Evolutionary conservation across 2,797 vertebrate species (phyloP), one percentile per base, ranked within the genome.

Genomic region (Fistularia commersonii): DNA sequence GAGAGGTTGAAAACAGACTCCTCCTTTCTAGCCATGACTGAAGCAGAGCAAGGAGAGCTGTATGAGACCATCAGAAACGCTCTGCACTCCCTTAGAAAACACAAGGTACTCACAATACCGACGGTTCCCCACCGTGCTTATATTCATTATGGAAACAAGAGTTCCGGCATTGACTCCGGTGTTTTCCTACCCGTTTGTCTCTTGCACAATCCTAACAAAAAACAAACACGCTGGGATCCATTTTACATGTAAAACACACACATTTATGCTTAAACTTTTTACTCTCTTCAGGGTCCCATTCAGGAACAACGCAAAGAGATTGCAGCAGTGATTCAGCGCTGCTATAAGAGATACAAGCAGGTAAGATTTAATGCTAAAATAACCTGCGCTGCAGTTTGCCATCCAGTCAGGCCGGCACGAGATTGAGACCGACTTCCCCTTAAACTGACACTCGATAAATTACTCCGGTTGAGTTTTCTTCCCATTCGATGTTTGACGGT

Each of bases 321-420:
- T 31, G 93, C 94, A 0, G 94, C 95, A 65, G 95, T 98, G 77
- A 96, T 99, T 84, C 97, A 99, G 79, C 95, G 95, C 74, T 99
- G 96, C 85, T 98, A 98, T 90, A 93, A 97, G 77, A 96, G 95
- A 88, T 98, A 99, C 80, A 99, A 97, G 82, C 97, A 99, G 97
- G 97, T 99, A 91, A 90, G 80, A 40, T 36, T 44, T 36, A 32
- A 48, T 31, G 12, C 11, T 48, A 36, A 9, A 9, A n/a, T 36
- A 6, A 36, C 12, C 33, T 14, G 15, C 33, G 6, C 14, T 9
- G 14, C 23, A 23, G 10, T 23, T 34, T n/a, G 23, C 23, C 23
- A 23, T 23, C 23, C 2, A 2, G 23, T 23, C 23, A 23, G 23
- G 23, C 23, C 23, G 23, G 23, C 23, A 23, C 23, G 2, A 23